Evolutionary conservation across 1,140 invertebrate genomes (phyloP).

Genomic region (Diabrotica undecimpunctata): DNA sequence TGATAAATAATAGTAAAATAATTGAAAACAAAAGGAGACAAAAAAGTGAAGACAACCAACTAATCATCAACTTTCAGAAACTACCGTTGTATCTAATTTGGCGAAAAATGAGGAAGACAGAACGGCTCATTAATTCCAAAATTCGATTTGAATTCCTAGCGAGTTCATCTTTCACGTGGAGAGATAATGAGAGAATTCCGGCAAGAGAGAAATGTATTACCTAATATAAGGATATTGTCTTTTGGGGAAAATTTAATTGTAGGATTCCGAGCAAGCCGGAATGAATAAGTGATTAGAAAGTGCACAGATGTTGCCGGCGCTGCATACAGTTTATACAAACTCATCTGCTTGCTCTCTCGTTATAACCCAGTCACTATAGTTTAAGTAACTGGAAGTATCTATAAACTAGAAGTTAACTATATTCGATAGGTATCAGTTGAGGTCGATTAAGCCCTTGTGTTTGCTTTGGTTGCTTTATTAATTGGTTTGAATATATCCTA

Average conservation of each 20-base stretch:
- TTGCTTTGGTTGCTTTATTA: no score
- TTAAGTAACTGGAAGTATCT: background rate
- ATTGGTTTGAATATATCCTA: no score
- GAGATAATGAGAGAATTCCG: constrained; percentile 41
- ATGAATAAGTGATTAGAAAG: constrained; percentile 21
- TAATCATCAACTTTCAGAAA: constrained; percentile 9
- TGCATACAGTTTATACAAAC: background rate
- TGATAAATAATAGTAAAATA: background rate
- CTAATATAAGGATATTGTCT: constrained; percentile 43
- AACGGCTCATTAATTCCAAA: constrained; percentile 30
- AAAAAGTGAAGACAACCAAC: constrained; percentile 4
- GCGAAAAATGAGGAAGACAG: constrained; percentile 24
- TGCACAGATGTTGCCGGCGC: constrained; percentile 16
- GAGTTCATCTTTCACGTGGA: constrained; percentile 31
- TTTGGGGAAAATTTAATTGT: constrained; percentile 36
- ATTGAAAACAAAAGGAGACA: background rate
- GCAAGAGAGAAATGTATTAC: constrained; percentile 38
- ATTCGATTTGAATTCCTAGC: constrained; percentile 37
- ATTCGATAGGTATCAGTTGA: no score
- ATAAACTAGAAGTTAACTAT: no score
- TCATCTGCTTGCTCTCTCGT: background rate
- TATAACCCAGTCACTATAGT: background rate
- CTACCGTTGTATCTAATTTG: constrained; percentile 16
- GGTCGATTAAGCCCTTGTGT: no score
- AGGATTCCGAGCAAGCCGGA: constrained; percentile 26